These are phyloP conservation scores for Psittacula echo DNA, from an alignment of 2,797 vertebrate genomes.

Conservation along the genomic window DNA sequence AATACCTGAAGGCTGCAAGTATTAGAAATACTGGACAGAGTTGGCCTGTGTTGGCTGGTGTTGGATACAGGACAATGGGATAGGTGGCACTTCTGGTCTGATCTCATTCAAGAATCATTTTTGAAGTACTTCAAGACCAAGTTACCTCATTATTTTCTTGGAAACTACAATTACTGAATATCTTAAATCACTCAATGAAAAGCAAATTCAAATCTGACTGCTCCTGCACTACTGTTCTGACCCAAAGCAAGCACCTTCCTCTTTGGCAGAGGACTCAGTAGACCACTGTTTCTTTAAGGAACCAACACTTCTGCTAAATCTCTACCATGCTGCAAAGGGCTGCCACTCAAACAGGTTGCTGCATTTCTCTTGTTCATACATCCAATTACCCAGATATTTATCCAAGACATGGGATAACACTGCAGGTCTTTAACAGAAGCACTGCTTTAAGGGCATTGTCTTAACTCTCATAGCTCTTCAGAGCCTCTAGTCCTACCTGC, in stretches of 20 bases:
- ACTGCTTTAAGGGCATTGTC: not conserved
- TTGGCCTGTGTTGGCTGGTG: not conserved
- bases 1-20: not conserved
- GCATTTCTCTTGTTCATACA: not conserved
- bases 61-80: not conserved
- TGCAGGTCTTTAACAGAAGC: not conserved
- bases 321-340: not conserved
- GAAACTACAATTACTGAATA: not conserved
- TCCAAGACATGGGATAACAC: not conserved
- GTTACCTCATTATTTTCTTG: not conserved
- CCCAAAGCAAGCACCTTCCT: not conserved
- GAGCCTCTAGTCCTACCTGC: not conserved
- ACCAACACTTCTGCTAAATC: not conserved
- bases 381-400: not conserved
- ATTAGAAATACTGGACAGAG: fast-evolving
- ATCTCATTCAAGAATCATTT: not conserved
- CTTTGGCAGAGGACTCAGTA: not conserved
- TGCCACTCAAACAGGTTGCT: not conserved
- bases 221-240: not conserved
- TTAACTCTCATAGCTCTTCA: not conserved
- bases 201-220: not conserved
- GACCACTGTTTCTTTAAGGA: not conserved
- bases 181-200: not conserved
- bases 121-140: not conserved
- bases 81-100: not conserved